Base-by-base conservation (phyloP, 2,113 vertebrate genomes). In the Eulacestoma nigropectus region DNA sequence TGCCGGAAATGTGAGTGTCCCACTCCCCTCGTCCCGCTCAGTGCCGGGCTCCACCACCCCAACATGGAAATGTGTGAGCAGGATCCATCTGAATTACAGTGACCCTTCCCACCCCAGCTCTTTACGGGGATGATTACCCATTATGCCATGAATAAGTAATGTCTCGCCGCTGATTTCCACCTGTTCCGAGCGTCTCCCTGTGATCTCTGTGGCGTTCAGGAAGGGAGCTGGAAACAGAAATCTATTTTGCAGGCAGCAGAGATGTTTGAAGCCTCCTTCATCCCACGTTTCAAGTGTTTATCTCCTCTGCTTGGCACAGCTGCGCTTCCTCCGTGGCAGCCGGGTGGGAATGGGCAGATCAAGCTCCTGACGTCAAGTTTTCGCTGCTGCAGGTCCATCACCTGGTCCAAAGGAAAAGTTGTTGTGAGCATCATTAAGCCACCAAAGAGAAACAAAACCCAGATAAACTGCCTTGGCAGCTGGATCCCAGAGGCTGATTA, bases 241-340 rank as follows among this genome's bases (percentile, higher is more conserved):
- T 37, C 53, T 44, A 4, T 84, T 90, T 73, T 77, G 76, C 88
- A 92, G 95, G 86, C 76, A 65, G 90, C 79, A 73, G 94, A 78
- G 94, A 20, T 39, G 78, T 91, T 82, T 90, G 95, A 90, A 97
- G 90, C 64, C 94, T 80, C 94, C 88, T 93, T 74, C 90, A 73
- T 47, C 29, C 85, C 12, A 13, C 0, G 1, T 73, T 95, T 84
- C 90, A 69, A 90, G 93, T 88, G 89, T 95, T 90, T 87, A 73
- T 89, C 90, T 94, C n/a, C 69, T 69, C n/a, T 94, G 76, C 73
- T 19, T 3, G 7, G 63, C 11, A 11, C 90, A 95, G 95, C 90
- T 95, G 92, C 4, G 39, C 72, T 70, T 86, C 87, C 55, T 42
- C 29, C 2, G 3, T 16, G 78, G 80, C 81, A 64, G 86, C 64